Evolutionary conservation across 2,797 vertebrate genomes (phyloP).

Genomic region (Naso thynnoides): DNA sequence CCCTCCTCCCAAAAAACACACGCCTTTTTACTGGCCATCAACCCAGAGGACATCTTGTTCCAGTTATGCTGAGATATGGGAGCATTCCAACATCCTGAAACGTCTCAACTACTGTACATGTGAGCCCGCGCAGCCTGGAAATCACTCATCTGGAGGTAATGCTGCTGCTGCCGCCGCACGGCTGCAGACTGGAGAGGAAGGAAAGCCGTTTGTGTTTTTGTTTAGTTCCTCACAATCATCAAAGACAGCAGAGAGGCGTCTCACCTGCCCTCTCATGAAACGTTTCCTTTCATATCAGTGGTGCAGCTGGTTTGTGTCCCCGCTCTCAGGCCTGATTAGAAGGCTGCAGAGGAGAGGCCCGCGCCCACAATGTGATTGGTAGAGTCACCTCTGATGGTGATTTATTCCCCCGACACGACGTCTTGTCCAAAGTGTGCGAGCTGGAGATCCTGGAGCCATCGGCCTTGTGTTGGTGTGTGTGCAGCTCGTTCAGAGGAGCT

Average conservation of each 20-base stretch:
- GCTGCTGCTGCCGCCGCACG: not conserved
- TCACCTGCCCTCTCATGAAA: constrained; percentile 78
- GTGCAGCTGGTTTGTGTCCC: constrained; percentile 76
- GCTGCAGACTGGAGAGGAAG: too few relatives aligned
- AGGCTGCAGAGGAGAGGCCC: constrained; percentile 53
- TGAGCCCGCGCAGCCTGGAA: constrained; percentile 18
- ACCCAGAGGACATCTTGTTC: constrained; percentile 66
- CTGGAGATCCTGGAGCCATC: constrained; percentile 6
- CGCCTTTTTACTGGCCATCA: constrained; percentile 35
- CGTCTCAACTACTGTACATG: constrained; percentile 56
- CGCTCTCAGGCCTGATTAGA: constrained; percentile 66
- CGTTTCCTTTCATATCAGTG: constrained; percentile 61
- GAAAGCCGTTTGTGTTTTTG: constrained; percentile 28
- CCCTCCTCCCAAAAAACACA: constrained; percentile 25
- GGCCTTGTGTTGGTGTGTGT: not conserved
- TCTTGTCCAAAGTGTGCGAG: constrained; percentile 33
- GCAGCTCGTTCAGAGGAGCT: not conserved
- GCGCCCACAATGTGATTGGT: constrained; percentile 31
- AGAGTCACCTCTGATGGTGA: constrained; percentile 55
- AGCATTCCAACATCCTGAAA: constrained; percentile 45
- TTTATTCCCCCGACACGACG: constrained; percentile 62
- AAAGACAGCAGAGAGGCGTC: constrained; percentile 61
- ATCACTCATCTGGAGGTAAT: not conserved
- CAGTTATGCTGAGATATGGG: constrained; percentile 51
- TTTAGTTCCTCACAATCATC: constrained; percentile 36